phyloP scores from a whole-genome alignment of 2,888 invertebrate species.

The Pimpla rufipes region DNA sequence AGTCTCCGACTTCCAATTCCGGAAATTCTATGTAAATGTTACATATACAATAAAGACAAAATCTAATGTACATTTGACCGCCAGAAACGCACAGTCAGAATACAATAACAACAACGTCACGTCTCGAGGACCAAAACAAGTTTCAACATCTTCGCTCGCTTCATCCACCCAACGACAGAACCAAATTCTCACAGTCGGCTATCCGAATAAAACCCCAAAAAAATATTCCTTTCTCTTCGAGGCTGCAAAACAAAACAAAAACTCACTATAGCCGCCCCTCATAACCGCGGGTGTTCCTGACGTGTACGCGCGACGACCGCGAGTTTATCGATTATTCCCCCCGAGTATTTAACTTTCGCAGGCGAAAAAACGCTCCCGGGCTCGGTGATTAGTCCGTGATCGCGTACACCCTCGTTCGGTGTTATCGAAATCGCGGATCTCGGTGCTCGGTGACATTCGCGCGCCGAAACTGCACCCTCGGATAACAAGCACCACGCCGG shows the following conservation, averaged over 20 bases:
- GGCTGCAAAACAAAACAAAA: not conserved
- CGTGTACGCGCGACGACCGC: conserved; percentile 22
- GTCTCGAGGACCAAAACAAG: not conserved
- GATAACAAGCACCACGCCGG: conserved; percentile 17
- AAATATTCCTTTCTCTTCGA: not conserved
- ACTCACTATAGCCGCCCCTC: conserved; percentile 32
- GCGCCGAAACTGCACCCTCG: conserved; percentile 20
- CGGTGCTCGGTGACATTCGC: conserved; percentile 14
- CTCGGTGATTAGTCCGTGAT: not conserved
- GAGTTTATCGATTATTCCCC: conserved; percentile 50
- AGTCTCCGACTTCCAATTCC: too few relatives aligned
- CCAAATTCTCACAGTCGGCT: not conserved
- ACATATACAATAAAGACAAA: too few relatives aligned
- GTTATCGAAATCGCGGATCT: not conserved
- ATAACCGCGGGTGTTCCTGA: conserved; percentile 19
- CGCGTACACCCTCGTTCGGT: not conserved
- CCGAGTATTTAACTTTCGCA: conserved; percentile 22
- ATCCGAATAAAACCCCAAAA: not conserved
- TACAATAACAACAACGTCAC: too few relatives aligned
- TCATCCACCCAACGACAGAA: too few relatives aligned
- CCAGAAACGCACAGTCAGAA: too few relatives aligned
- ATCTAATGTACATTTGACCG: too few relatives aligned
- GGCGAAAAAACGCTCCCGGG: not conserved
- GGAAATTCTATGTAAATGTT: too few relatives aligned
- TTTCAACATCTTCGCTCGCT: not conserved